These are phyloP conservation scores for Neosalanx taihuensis DNA, from an alignment of 2,797 vertebrate genomes.

Conservation along the genomic window DNA sequence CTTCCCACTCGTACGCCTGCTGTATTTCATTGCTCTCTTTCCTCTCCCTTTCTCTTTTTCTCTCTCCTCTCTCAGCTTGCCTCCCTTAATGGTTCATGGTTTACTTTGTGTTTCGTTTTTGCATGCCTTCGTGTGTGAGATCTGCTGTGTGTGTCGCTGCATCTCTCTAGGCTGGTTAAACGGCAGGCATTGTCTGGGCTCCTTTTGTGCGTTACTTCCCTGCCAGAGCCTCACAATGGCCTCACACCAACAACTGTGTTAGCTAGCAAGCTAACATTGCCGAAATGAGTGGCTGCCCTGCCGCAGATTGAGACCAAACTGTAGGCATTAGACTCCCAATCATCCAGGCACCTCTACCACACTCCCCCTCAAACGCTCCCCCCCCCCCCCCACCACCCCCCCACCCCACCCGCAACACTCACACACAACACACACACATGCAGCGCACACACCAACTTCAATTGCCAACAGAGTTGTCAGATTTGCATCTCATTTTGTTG, in stretches of 20 bases:
- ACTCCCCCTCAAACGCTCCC: no score
- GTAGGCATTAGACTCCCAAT: conserved; percentile 83
- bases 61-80: conserved; percentile 28
- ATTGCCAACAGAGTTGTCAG: conserved; percentile 84
- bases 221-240: conserved; percentile 86
- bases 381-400: conserved; percentile 54
- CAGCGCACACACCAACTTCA: conserved; percentile 40
- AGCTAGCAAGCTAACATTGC: conserved; percentile 40
- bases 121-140: conserved; percentile 70
- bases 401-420: conserved; percentile 31
- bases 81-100: conserved; percentile 61
- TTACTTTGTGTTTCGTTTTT: conserved; percentile 78
- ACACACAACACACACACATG: conserved; percentile 29
- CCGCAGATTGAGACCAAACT: conserved; percentile 81
- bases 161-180: conserved; percentile 86
- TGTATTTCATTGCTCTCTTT: conserved; percentile 33
- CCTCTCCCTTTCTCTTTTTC: conserved; percentile 23
- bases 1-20: conserved; percentile 44
- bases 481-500: conserved; percentile 94
- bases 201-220: conserved; percentile 85
- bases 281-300: conserved; percentile 53
- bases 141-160: conserved; percentile 68
- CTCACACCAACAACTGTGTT: conserved; percentile 93
- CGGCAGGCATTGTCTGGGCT: conserved; percentile 78
- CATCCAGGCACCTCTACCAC: conserved; percentile 11